phyloP scores from a whole-genome alignment of 2,888 invertebrate genomes.

The Rugalucina vietnamica region DNA sequence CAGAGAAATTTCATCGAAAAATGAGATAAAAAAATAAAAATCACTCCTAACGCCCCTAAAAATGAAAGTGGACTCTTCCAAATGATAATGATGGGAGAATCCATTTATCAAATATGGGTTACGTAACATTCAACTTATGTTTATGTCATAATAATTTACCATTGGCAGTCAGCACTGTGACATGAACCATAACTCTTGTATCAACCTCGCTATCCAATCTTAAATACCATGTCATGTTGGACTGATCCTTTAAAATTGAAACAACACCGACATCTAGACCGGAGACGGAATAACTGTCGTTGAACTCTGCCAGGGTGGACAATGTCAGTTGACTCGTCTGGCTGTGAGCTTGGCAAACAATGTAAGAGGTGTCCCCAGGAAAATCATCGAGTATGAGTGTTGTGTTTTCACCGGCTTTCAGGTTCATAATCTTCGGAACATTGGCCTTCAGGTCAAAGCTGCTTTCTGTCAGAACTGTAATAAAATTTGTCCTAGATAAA shows the following conservation, averaged over 20 bases:
- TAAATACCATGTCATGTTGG: constrained; percentile 55
- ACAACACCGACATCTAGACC: constrained; percentile 66
- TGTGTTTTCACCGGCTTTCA: not conserved
- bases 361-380: constrained; percentile 17
- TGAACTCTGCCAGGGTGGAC: constrained; percentile 42
- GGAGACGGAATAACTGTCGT: constrained; percentile 38
- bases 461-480: not conserved
- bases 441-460: not conserved
- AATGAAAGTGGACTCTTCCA: too few relatives aligned
- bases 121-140: too few relatives aligned
- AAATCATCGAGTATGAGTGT: not conserved
- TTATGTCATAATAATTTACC: constrained; percentile 34
- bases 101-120: too few relatives aligned
- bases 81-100: too few relatives aligned
- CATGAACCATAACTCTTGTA: constrained; percentile 47
- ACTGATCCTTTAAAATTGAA: constrained; percentile 22
- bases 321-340: constrained; percentile 61
- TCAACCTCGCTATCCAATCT: constrained; percentile 33
- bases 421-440: not conserved
- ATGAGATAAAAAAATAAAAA: too few relatives aligned
- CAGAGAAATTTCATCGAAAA: too few relatives aligned
- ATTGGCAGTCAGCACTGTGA: constrained; percentile 26
- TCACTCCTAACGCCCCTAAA: too few relatives aligned
- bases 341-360: constrained; percentile 65
- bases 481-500: too few relatives aligned